Conservation (phyloP, 2,113 vertebrate genomes). For the Eidolon helvum region DNA sequence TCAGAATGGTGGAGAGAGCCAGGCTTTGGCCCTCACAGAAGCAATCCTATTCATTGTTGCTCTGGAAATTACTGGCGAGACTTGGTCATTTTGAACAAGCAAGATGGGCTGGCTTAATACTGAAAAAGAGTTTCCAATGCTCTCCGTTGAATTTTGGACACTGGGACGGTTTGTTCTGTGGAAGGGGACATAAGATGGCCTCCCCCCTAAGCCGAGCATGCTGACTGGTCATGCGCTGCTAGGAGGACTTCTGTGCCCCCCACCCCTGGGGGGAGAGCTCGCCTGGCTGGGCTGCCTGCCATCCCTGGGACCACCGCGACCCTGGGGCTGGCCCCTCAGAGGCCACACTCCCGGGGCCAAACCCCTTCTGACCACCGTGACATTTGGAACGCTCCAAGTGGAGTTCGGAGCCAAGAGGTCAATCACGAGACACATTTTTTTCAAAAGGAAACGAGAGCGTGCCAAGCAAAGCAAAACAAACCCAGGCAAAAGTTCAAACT, state of each 20-base stretch:
- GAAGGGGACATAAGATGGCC: not conserved
- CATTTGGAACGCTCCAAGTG: not conserved
- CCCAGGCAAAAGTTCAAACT: not conserved
- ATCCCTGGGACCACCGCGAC: not conserved
- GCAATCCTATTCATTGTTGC: not conserved
- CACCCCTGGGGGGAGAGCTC: not conserved
- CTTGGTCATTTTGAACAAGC: not conserved
- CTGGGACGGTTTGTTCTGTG: conserved; percentile 34
- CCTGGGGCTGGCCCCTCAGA: fast-evolving
- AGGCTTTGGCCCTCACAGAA: no score
- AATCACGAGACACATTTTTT: not conserved
- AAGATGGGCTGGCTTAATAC: not conserved
- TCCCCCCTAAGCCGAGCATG: not conserved
- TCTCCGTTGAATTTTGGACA: conserved; percentile 28
- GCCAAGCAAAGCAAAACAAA: not conserved
- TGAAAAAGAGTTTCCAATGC: not conserved
- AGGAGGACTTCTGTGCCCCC: not conserved
- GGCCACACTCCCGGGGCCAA: not conserved
- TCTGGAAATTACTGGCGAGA: not conserved
- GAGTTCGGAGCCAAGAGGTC: not conserved
- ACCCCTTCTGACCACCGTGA: not conserved
- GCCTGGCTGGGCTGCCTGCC: not conserved
- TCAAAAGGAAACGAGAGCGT: not conserved
- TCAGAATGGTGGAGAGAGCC: not conserved
- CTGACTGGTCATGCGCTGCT: not conserved